phyloP scores from a whole-genome alignment of 2,888 invertebrate genomes.

The Amblyteles armatorius region DNA sequence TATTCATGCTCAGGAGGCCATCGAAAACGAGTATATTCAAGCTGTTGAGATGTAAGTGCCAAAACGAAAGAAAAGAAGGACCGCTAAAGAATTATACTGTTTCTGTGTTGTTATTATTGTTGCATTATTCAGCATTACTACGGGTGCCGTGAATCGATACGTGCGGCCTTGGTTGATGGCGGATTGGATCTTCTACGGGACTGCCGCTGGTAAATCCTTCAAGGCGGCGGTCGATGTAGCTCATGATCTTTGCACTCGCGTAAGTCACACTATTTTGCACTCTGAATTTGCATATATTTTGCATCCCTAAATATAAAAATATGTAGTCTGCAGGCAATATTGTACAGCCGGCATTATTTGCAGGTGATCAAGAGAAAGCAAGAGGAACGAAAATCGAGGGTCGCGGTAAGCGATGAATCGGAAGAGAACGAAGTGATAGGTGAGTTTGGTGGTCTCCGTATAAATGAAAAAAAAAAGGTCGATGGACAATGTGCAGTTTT shows the following conservation, averaged over 20 bases:
- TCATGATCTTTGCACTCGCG: conserved; percentile 61
- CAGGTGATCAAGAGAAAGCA: conserved; percentile 74
- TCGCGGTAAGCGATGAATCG: neutral
- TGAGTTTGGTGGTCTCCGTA: conserved; percentile 17
- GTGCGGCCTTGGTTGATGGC: conserved; percentile 71
- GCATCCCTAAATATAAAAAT: no score
- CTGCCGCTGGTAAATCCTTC: conserved; percentile 70
- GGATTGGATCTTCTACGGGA: conserved; percentile 71
- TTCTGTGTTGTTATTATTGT: neutral
- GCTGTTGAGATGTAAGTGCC: conserved; percentile 85
- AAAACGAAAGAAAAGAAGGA: neutral
- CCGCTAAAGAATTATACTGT: no score
- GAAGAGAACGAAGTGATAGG: conserved; percentile 46
- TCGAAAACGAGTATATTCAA: conserved; percentile 85
- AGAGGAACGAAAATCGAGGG: conserved; percentile 61
- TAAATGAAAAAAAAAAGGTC: neutral
- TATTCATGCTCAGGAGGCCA: conserved; percentile 85
- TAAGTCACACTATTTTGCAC: conserved; percentile 5
- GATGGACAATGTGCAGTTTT: conserved; percentile 10
- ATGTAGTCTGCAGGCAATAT: neutral
- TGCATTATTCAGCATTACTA: neutral
- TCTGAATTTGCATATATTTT: neutral
- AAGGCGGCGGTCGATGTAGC: conserved; percentile 65
- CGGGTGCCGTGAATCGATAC: conserved; percentile 55
- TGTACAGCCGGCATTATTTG: neutral